phyloP scores from a whole-genome alignment of 2,888 invertebrate species.

The Diarsia brunnea region DNA sequence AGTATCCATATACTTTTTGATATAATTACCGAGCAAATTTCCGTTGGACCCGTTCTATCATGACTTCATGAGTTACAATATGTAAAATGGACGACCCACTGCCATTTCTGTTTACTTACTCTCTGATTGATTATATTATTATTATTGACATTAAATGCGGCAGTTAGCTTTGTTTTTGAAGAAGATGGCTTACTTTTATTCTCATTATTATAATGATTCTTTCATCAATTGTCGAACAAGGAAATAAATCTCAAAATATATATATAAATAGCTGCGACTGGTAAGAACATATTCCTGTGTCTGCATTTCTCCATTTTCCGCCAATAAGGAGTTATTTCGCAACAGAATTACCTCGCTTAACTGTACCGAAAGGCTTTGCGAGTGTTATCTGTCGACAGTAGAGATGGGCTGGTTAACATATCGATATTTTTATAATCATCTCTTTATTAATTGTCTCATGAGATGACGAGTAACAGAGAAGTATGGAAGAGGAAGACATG shows the following conservation, averaged over 20 bases:
- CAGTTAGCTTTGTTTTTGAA: background rate
- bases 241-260: background rate
- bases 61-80: too few species aligned
- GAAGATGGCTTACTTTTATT: background rate
- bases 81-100: too few species aligned
- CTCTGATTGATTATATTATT: too few species aligned
- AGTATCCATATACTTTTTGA: too few species aligned
- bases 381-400: constrained; percentile 47
- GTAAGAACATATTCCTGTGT: background rate
- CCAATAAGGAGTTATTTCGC: constrained; percentile 44
- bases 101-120: too few species aligned
- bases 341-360: constrained; percentile 52
- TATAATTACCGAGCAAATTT: too few species aligned
- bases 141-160: too few species aligned
- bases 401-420: constrained; percentile 7
- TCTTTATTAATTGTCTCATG: background rate
- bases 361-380: constrained; percentile 58
- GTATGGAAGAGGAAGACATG: too few species aligned
- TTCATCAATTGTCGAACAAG: background rate
- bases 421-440: constrained; percentile 14
- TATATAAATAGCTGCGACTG: background rate
- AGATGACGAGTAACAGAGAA: too few species aligned
- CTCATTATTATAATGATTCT: background rate
- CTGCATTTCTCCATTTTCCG: constrained; percentile 25
- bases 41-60: too few species aligned